Evolutionary conservation across 2,113 vertebrate species (phyloP).

Genomic region (Steatornis caripensis): DNA sequence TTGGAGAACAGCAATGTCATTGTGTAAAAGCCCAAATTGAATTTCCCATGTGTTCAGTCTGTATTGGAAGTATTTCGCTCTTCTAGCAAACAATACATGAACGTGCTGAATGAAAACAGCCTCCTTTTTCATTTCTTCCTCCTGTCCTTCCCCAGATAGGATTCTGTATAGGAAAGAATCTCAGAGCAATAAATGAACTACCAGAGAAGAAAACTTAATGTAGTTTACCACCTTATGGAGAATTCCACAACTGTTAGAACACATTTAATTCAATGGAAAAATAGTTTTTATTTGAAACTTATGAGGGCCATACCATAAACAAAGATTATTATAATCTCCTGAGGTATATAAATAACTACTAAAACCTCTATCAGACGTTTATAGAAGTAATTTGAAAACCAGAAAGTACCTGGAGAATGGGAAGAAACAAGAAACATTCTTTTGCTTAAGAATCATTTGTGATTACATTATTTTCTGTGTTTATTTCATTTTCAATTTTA

Average conservation of each 20-base stretch:
- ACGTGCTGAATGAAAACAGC: neutral
- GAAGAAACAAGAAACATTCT: neutral
- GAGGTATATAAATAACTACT: neutral
- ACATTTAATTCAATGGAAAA: neutral
- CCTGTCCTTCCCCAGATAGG: neutral
- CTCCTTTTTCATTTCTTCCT: neutral
- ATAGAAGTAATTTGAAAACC: neutral
- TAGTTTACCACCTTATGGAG: neutral
- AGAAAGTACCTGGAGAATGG: neutral
- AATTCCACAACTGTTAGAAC: neutral
- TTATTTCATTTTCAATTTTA: neutral
- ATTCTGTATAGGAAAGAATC: neutral
- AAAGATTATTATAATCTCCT: neutral
- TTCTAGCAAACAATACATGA: neutral
- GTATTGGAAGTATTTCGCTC: neutral
- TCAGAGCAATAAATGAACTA: neutral
- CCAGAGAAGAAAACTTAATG: neutral
- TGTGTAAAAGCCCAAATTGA: neutral
- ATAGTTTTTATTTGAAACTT: neutral
- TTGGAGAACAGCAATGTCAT: neutral
- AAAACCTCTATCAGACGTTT: neutral
- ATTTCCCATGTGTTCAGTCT: neutral
- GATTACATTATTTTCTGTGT: neutral
- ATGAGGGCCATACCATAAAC: neutral
- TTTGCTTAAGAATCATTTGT: neutral